phyloP scores from a whole-genome alignment of 2,797 vertebrate genomes.

The Monodelphis domestica region DNA sequence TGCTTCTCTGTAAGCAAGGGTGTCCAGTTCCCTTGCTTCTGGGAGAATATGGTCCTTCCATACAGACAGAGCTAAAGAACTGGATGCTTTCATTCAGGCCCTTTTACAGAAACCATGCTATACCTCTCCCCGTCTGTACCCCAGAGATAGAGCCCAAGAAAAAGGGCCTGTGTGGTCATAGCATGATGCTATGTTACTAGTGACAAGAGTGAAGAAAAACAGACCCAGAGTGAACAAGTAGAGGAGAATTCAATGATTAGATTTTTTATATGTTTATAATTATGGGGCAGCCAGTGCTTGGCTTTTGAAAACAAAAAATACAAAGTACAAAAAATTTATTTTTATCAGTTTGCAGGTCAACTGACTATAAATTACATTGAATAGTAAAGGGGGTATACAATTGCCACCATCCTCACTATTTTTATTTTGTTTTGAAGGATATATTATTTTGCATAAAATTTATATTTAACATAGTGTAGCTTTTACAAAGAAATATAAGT shows the following conservation, averaged over 20 bases:
- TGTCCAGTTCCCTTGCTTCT: background rate
- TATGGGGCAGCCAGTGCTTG: background rate
- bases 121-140: background rate
- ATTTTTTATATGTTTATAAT: background rate
- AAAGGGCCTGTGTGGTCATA: background rate
- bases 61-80: background rate
- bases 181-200: background rate
- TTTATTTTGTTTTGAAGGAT: too few relatives aligned
- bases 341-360: constrained; percentile 63
- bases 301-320: constrained; percentile 12
- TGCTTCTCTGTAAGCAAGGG: background rate
- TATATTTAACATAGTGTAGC: constrained; percentile 61
- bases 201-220: background rate
- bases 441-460: too few relatives aligned
- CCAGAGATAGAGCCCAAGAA: background rate
- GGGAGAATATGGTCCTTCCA: background rate
- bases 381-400: constrained; percentile 57
- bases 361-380: constrained; percentile 62
- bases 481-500: constrained; percentile 52
- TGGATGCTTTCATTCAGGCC: background rate
- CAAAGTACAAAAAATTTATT: constrained; percentile 60
- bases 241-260: background rate
- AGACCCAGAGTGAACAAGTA: background rate
- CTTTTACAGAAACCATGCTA: background rate
- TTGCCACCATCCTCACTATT: constrained; percentile 28